Base-by-base conservation (phyloP, 1,140 invertebrate genomes). In the Drosophila yakuba region DNA sequence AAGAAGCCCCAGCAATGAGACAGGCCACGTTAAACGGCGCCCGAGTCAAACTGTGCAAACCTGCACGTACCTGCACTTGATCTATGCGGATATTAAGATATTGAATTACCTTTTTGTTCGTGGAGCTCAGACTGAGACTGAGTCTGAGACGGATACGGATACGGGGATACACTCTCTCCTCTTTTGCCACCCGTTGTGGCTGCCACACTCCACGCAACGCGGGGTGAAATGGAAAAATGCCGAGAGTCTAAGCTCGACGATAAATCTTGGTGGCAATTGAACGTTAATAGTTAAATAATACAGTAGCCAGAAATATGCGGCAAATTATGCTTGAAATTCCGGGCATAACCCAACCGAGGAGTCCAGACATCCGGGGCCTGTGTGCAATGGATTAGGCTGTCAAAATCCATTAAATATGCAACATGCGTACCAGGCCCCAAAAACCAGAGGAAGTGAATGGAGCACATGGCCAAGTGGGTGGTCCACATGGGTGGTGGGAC, bases 41-140 rank as follows among this genome's bases (percentile, higher is more conserved):
- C 83, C 79, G 38, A 88, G 83, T 88, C 83, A 88, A 88, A 76
- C 83, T 88, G 83, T 64, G 79, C 83, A 79, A 88, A 88, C 83
- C 83, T 88, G 84, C 83, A 88, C 83, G 83, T 88, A 88, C 83
- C 84, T 88, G 83, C 83, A 88, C 83, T 88, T 88, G 83, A 88
- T 88, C 83, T 88, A 88, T 88, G 83, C 84, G 83, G 83, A 88
- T 88, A 88, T 88, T 88, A 89, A 88, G 83, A 88, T 88, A 88
- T 88, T 88, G 84, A 88, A 88, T 88, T 88, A 88, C 83, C 84
- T 88, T 86, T 78, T 88, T 82, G 63, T 86, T 81, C 78, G 77
- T 85, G 81, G 68, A 78, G 61, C 74, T 69, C 74, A 80, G 81
- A 84, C 76, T 61, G 57, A 64, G 72, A 60, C n/a, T 47, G 60